Conservation (phyloP, 2,797 vertebrate genomes). For the Mastacembelus armatus region DNA sequence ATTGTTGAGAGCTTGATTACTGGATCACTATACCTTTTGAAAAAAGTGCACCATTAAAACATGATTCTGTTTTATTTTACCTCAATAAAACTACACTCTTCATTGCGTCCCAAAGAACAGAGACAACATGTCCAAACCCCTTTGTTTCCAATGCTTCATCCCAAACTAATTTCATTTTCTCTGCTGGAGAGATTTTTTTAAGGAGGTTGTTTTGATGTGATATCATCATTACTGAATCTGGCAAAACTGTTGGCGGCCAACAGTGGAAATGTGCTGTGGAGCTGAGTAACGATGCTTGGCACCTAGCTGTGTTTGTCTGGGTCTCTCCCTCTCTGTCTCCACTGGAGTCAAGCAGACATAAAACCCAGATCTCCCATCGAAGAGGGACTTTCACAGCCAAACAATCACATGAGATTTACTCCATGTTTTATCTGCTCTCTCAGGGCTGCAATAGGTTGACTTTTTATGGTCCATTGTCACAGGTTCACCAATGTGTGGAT, state of each 20-base stretch:
- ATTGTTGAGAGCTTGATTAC: background rate
- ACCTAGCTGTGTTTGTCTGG: conserved; percentile 60
- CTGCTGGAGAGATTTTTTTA: conserved; percentile 23
- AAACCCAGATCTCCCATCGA: conserved; percentile 22
- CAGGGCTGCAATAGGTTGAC: background rate
- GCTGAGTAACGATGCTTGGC: conserved; percentile 61
- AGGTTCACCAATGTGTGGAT: no score
- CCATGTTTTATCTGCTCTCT: conserved; percentile 21
- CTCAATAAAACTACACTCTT: background rate
- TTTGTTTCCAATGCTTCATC: conserved; percentile 42
- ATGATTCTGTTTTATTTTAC: conserved; percentile 11
- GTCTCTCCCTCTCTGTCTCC: conserved; percentile 42
- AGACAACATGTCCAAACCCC: conserved; percentile 11
- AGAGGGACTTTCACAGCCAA: conserved; percentile 1
- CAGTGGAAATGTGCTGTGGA: conserved; percentile 58
- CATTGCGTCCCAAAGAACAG: conserved; percentile 13
- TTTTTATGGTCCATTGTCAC: conserved; percentile 9
- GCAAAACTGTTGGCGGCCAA: no score
- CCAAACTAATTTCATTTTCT: conserved; percentile 38
- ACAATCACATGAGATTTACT: conserved; percentile 24
- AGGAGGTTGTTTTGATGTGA: conserved; percentile 50
- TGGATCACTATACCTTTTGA: background rate
- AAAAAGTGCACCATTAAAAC: conserved; percentile 6
- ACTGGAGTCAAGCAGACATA: conserved; percentile 41
- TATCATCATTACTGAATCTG: conserved; percentile 47